Evolutionary conservation across 2,113 vertebrate species (phyloP).

Genomic region (Misgurnus anguillicaudatus): DNA sequence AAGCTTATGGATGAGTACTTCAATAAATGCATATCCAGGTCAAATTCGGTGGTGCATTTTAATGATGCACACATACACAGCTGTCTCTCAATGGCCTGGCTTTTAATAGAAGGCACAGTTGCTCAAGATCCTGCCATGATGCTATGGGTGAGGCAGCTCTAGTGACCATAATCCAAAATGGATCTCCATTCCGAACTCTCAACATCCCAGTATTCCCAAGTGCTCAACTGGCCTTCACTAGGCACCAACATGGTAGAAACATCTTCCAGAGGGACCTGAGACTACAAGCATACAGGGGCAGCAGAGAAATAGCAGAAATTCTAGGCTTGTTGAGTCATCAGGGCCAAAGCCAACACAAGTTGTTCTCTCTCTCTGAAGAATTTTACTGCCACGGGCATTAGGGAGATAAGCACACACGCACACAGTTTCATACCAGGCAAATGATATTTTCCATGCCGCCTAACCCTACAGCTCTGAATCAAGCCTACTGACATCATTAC

Average conservation of each 20-base stretch:
- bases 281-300: not conserved
- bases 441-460: not conserved
- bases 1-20: not conserved
- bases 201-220: constrained; percentile 15
- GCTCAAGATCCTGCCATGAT: constrained; percentile 31
- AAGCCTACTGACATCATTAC: no score
- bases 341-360: not conserved
- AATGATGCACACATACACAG: constrained; percentile 42
- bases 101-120: constrained; percentile 57
- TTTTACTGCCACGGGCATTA: not conserved
- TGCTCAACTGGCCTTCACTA: constrained; percentile 5
- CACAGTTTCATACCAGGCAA: not conserved
- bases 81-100: constrained; percentile 37
- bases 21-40: constrained; percentile 36
- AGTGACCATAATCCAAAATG: constrained; percentile 35
- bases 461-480: not conserved
- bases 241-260: not conserved
- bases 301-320: not conserved
- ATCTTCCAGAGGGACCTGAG: not conserved
- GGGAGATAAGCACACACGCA: not conserved
- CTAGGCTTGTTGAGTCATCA: constrained; percentile 13
- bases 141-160: constrained; percentile 31
- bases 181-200: constrained; percentile 11
- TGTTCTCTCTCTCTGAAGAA: not conserved
- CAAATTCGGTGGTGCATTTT: constrained; percentile 35